Percentiles rank a stretch among this genome's conserved stretches.
phyloP scores from a whole-genome alignment of 2,888 invertebrate species.

The Fabriciana adippe region DNA sequence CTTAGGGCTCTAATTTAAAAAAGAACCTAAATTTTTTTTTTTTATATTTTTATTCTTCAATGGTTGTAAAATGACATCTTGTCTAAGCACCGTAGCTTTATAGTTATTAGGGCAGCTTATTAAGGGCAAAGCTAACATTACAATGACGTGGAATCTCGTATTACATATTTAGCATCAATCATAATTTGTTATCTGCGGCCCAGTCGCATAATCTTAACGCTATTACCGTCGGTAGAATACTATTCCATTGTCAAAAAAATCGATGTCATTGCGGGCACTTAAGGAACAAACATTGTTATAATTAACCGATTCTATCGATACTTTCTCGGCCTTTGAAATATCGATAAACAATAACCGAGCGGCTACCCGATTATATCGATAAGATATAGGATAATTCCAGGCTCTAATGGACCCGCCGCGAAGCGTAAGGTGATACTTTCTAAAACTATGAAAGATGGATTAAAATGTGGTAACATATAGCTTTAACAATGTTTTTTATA shows the following conservation, averaged over 20 bases:
- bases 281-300: conserved; percentile 66
- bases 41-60: too few relatives aligned
- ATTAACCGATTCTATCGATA: conserved; percentile 69
- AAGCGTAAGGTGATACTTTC: conserved; percentile 75
- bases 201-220: conserved; percentile 36
- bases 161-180: conserved; percentile 40
- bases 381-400: conserved; percentile 73
- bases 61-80: not conserved
- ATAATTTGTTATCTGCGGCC: conserved; percentile 38
- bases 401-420: conserved; percentile 74
- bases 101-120: conserved; percentile 10
- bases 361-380: conserved; percentile 74
- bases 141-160: conserved; percentile 31
- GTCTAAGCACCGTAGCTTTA: not conserved
- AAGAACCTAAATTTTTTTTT: too few relatives aligned
- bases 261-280: conserved; percentile 69
- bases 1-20: too few relatives aligned
- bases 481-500: not conserved
- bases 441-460: conserved; percentile 73
- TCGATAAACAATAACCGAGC: conserved; percentile 79
- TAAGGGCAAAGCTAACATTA: conserved; percentile 23
- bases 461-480: conserved; percentile 61
- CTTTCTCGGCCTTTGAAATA: conserved; percentile 58
- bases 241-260: conserved; percentile 50
- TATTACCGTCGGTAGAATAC: conserved; percentile 43